Evolutionary conservation across 2,888 invertebrate species (phyloP).

Genomic region (Cryptophagus acutangulus): DNA sequence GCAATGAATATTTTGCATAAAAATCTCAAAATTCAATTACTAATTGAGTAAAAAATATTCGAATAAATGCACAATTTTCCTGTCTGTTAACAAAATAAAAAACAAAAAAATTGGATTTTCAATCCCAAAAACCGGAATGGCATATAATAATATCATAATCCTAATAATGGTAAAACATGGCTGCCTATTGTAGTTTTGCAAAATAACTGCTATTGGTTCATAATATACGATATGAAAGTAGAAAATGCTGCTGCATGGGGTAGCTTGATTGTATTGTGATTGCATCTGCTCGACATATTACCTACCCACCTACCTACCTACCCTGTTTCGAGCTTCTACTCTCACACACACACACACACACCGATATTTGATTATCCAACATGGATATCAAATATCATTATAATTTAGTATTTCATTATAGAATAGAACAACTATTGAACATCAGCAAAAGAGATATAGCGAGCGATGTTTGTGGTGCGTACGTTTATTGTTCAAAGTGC

Average conservation of each 20-base stretch:
- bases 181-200: constrained; percentile 8
- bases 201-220: constrained; percentile 7
- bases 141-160: not conserved
- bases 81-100: not conserved
- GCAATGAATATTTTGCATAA: too few species aligned
- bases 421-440: not conserved
- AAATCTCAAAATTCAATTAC: too few species aligned
- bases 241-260: constrained; percentile 4
- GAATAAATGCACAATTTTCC: too few species aligned
- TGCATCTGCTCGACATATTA: constrained; percentile 3
- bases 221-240: too few species aligned
- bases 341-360: too few species aligned
- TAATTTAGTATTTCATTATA: constrained; percentile 18
- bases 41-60: too few species aligned
- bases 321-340: constrained; percentile 3
- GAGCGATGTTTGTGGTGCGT: constrained; percentile 5
- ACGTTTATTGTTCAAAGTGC: constrained; percentile 19
- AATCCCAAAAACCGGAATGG: too few species aligned
- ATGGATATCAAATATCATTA: constrained; percentile 26
- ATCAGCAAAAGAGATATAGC: not conserved
- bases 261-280: constrained; percentile 4
- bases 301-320: too few species aligned
- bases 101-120: not conserved
- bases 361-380: constrained; percentile 5
- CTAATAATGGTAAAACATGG: constrained; percentile 5